Conservation (phyloP, 2,888 invertebrate species). For the Cybosia mesomella region DNA sequence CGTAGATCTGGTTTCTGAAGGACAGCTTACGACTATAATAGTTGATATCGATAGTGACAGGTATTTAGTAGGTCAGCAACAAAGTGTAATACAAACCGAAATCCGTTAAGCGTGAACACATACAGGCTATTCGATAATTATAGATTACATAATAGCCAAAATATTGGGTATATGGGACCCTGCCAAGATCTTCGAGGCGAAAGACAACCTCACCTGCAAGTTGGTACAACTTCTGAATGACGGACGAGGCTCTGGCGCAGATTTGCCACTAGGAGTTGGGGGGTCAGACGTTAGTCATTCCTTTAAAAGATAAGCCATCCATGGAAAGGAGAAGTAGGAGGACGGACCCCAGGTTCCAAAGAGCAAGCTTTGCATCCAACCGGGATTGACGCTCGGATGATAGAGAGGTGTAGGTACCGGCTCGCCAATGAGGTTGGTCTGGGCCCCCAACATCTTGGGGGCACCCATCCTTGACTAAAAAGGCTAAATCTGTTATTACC, state of each 20-base stretch:
- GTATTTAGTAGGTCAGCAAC: conserved; percentile 25
- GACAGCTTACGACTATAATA: conserved; percentile 15
- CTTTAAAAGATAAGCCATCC: too few species aligned
- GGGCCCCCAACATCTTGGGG: too few species aligned
- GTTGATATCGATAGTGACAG: conserved; percentile 18
- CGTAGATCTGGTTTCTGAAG: conserved; percentile 25
- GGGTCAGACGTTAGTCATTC: neutral
- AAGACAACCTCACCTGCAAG: neutral
- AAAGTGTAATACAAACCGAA: conserved; percentile 15
- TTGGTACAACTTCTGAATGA: neutral
- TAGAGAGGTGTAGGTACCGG: too few species aligned
- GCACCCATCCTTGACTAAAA: too few species aligned
- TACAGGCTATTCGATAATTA: conserved; percentile 3
- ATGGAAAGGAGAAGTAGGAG: too few species aligned
- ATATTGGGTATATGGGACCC: neutral
- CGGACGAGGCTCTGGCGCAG: neutral
- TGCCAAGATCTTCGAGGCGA: too few species aligned
- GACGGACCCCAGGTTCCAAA: too few species aligned
- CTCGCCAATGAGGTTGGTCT: too few species aligned
- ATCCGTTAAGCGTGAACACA: conserved; percentile 11
- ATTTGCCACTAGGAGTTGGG: neutral
- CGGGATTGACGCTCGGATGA: too few species aligned
- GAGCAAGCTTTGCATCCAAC: too few species aligned
- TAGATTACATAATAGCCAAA: neutral
- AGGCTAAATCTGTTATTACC: too few species aligned